Evolutionary conservation across 2,797 vertebrate genomes (phyloP).

Genomic region (Dromococcyx pavoninus): DNA sequence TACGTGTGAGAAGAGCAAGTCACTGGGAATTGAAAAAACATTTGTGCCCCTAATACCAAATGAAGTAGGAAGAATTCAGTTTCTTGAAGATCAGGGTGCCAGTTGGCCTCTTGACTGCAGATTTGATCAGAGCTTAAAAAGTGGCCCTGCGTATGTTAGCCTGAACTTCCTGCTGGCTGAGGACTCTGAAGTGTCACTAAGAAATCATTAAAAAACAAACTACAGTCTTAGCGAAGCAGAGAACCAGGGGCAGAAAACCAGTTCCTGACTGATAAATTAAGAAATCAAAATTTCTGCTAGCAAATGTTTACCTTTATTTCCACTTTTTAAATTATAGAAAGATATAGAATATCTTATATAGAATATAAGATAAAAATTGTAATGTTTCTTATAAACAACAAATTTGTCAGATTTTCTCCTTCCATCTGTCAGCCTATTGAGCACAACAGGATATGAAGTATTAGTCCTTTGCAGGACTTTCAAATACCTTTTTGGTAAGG

Average conservation of each 20-base stretch:
- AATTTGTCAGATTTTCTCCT: not conserved
- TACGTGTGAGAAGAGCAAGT: no score
- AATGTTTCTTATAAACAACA: not conserved
- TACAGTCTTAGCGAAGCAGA: not conserved
- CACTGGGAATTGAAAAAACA: no score
- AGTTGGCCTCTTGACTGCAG: no score
- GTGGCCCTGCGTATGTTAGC: not conserved
- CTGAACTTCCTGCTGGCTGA: not conserved
- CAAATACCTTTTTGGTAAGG: not conserved
- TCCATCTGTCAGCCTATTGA: not conserved
- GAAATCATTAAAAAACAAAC: not conserved
- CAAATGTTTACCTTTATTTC: not conserved
- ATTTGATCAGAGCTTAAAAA: not conserved
- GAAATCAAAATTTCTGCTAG: not conserved
- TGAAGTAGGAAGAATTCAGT: rapidly evolving
- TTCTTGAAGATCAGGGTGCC: not conserved
- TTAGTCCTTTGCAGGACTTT: not conserved
- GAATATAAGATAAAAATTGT: not conserved
- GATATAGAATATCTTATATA: rapidly evolving
- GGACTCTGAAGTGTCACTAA: not conserved
- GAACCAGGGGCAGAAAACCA: not conserved
- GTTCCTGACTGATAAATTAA: not conserved
- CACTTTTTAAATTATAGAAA: not conserved
- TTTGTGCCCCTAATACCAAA: not conserved
- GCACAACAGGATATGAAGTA: not conserved